Evolutionary conservation across 2,888 invertebrate species (phyloP).

Genomic region (Polymixis lichenea): DNA sequence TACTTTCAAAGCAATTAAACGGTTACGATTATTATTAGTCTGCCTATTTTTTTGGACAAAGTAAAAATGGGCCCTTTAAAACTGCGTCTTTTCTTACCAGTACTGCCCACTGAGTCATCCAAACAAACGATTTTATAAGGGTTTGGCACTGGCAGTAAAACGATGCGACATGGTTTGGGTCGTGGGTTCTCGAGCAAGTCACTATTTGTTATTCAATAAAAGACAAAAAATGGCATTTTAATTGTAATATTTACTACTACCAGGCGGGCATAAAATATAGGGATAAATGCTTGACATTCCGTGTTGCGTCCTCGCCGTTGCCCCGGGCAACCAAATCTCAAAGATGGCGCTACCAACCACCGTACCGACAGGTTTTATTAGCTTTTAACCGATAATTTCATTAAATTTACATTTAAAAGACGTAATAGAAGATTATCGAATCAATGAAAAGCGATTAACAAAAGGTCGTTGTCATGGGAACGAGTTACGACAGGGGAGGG

Average conservation of each 20-base stretch:
- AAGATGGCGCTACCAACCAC: constrained; percentile 31
- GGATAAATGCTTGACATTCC: constrained; percentile 5
- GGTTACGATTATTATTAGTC: no score
- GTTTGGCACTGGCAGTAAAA: no score
- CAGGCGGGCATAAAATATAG: constrained; percentile 18
- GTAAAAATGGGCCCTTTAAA: no score
- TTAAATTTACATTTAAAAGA: constrained; percentile 9
- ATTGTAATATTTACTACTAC: constrained; percentile 5
- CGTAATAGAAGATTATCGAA: constrained; percentile 15
- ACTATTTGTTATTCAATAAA: not conserved
- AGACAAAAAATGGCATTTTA: not conserved
- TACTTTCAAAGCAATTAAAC: no score
- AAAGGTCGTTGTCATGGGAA: constrained; percentile 1
- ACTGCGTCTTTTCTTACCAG: no score
- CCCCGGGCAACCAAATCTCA: constrained; percentile 17
- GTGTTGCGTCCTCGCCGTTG: constrained; percentile 46
- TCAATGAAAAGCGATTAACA: not conserved
- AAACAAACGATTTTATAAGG: no score
- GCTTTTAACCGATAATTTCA: not conserved
- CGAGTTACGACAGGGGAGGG: not conserved
- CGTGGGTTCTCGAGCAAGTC: no score
- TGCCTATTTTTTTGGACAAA: no score
- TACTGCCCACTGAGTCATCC: no score
- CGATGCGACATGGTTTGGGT: no score
- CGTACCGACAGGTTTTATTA: constrained; percentile 3